phyloP scores from a whole-genome alignment of 2,113 vertebrate species.

The Phrynosoma platyrhinos region DNA sequence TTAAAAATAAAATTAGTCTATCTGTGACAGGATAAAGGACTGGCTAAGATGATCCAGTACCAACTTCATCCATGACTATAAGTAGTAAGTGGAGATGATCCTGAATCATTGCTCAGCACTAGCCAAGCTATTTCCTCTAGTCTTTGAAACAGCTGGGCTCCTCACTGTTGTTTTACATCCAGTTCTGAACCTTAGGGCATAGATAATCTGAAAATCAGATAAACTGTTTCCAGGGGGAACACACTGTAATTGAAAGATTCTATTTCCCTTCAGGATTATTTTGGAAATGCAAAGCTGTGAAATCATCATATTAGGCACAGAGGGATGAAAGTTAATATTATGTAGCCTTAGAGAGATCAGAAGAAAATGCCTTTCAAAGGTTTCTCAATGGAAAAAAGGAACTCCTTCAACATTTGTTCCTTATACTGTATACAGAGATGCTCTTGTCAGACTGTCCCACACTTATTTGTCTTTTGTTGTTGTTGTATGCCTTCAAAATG shows the following conservation, averaged over 20 bases:
- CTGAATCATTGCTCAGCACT: neutral
- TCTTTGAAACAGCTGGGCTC: neutral
- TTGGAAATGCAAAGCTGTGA: slow-evolving; percentile 12
- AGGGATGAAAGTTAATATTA: slow-evolving; percentile 18
- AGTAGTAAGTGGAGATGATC: neutral
- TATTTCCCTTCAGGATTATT: slow-evolving; percentile 8
- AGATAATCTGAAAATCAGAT: slow-evolving; percentile 36
- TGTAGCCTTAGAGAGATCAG: neutral
- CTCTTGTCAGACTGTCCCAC: neutral
- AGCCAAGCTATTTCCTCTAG: neutral
- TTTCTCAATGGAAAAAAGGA: neutral
- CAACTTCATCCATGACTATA: neutral
- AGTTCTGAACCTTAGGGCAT: slow-evolving; percentile 5
- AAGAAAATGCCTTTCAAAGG: neutral
- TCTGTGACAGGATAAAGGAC: neutral
- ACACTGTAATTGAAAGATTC: slow-evolving; percentile 18
- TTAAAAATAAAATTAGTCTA: neutral
- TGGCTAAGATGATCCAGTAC: neutral
- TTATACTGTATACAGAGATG: neutral
- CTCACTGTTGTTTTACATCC: neutral
- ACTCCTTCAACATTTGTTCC: neutral
- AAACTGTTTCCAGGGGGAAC: slow-evolving; percentile 19
- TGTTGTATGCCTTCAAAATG: no score
- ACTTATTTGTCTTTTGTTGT: no score
- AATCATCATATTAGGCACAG: neutral